Conservation (phyloP, 2,888 invertebrate species). For the Leptura quadrifasciata region DNA sequence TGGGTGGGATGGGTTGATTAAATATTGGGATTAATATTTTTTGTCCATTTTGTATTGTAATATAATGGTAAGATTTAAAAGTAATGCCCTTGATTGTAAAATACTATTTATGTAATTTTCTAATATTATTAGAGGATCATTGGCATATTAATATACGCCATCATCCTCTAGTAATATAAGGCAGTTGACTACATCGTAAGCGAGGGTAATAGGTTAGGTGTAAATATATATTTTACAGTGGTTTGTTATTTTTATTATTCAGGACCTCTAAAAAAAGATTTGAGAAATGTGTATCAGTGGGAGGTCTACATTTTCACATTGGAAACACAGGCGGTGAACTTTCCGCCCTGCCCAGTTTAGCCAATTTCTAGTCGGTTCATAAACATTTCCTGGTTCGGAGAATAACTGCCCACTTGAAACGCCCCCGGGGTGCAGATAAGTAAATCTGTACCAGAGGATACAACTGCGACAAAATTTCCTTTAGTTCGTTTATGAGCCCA, state of each 20-base stretch:
- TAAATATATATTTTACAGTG: background rate
- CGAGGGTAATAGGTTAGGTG: background rate
- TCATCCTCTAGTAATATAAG: background rate
- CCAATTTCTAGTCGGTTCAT: no score
- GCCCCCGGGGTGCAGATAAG: no score
- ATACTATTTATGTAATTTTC: background rate
- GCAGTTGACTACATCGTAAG: background rate
- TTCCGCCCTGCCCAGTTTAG: no score
- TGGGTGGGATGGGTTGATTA: slow-evolving; percentile 99
- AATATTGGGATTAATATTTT: slow-evolving; percentile 93
- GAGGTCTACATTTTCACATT: no score
- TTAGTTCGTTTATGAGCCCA: no score
- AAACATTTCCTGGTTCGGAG: no score
- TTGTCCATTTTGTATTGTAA: background rate
- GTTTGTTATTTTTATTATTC: background rate
- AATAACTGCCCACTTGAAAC: no score
- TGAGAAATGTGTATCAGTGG: no score
- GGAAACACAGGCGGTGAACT: no score
- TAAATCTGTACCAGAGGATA: no score
- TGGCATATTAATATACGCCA: background rate
- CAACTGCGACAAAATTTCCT: no score
- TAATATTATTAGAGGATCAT: background rate
- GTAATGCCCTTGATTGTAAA: background rate
- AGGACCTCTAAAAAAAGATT: no score
- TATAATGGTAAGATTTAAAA: background rate